Evolutionary conservation across 1,140 invertebrate genomes (phyloP).

Genomic region (Papilio machaon): DNA sequence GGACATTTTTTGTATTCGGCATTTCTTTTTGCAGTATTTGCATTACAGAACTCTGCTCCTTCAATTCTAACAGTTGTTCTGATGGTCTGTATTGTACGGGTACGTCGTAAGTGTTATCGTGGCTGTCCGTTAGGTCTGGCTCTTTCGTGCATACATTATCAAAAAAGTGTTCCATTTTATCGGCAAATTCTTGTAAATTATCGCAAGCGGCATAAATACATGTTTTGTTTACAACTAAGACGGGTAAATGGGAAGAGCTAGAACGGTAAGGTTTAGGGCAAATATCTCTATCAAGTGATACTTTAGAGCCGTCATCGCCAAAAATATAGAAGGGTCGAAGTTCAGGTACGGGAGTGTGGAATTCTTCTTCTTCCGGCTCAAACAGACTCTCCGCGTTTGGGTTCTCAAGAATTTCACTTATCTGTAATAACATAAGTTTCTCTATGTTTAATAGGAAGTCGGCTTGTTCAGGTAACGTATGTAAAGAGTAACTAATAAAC

Average conservation of each 20-base stretch:
- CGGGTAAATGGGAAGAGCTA: conserved; percentile 65
- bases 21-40: conserved; percentile 69
- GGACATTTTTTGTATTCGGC: conserved; percentile 54
- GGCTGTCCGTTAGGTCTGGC: conserved; percentile 60
- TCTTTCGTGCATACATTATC: conserved; percentile 53
- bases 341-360: conserved; percentile 54
- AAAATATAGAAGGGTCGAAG: conserved; percentile 69
- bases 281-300: conserved; percentile 55
- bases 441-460: conserved; percentile 76
- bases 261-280: conserved; percentile 66
- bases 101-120: conserved; percentile 59
- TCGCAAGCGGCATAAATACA: conserved; percentile 71
- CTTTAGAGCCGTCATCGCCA: conserved; percentile 65
- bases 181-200: conserved; percentile 61
- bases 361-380: conserved; percentile 50
- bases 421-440: conserved; percentile 71
- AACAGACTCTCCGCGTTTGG: conserved; percentile 64
- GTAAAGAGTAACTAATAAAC: conserved; percentile 68
- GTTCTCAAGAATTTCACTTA: conserved; percentile 60
- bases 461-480: conserved; percentile 66
- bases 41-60: conserved; percentile 68
- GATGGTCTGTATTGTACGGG: conserved; percentile 59
- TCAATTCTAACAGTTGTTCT: conserved; percentile 54
- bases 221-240: conserved; percentile 67
- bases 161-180: conserved; percentile 61